These are phyloP conservation scores for Leptinotarsa haldemani DNA, from an alignment of 2,888 invertebrate species.

Conservation along the genomic window DNA sequence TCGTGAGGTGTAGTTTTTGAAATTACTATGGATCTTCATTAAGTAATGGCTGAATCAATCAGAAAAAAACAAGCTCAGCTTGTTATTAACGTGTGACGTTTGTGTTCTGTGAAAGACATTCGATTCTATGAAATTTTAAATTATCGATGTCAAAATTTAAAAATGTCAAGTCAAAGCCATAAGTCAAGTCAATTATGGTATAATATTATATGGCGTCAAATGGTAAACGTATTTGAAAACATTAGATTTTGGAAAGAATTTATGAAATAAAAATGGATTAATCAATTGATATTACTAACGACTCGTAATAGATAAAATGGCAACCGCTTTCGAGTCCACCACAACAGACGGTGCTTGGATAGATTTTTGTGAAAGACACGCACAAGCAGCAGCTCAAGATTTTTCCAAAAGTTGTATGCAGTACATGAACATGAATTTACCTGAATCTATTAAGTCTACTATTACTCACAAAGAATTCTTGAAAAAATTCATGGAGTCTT, in stretches of 20 bases:
- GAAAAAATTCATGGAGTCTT: conserved; percentile 85
- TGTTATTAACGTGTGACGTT: too few relatives aligned
- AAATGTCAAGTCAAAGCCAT: neutral
- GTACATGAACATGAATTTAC: conserved; percentile 78
- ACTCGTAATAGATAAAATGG: conserved; percentile 49
- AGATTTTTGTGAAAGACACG: conserved; percentile 90
- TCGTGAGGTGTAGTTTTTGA: too few relatives aligned
- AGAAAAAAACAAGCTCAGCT: too few relatives aligned
- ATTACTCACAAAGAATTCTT: conserved; percentile 83
- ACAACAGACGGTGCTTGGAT: conserved; percentile 69
- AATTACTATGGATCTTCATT: too few relatives aligned
- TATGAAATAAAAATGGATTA: conserved; percentile 36
- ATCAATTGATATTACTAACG: conserved; percentile 19
- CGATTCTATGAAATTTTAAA: conserved; percentile 20
- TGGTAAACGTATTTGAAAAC: conserved; percentile 43
- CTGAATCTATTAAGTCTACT: conserved; percentile 74
- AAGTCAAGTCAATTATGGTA: conserved; percentile 3
- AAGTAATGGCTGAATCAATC: too few relatives aligned
- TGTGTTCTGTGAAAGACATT: too few relatives aligned
- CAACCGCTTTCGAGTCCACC: conserved; percentile 56
- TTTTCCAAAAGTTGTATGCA: conserved; percentile 89
- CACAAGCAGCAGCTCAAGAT: conserved; percentile 85
- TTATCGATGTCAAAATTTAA: conserved; percentile 33
- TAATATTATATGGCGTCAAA: conserved; percentile 41
- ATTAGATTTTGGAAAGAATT: conserved; percentile 37